Conservation (phyloP, 2,113 vertebrate species). For the Lamprotornis superbus region DNA sequence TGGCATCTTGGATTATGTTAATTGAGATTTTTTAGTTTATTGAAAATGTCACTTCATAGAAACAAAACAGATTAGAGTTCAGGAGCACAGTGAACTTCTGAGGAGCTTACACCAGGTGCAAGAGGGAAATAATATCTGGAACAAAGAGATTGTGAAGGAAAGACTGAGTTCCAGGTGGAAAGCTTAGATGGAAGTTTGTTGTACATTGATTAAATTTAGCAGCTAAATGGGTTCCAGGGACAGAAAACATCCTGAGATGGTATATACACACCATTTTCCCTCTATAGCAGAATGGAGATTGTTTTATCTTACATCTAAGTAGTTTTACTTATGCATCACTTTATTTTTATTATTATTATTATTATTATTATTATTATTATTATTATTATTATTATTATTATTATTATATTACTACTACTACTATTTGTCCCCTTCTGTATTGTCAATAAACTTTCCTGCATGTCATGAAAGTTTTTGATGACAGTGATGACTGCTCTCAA, state of each 20-base stretch:
- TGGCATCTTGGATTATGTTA: slow-evolving; percentile 41
- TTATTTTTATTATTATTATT: too few relatives aligned
- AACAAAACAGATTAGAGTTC: not conserved
- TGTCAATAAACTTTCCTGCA: not conserved
- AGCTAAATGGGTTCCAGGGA: not conserved
- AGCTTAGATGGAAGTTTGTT: not conserved
- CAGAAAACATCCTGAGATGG: not conserved
- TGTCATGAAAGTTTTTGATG: not conserved
- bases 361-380: too few relatives aligned
- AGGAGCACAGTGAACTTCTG: not conserved
- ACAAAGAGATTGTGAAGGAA: not conserved
- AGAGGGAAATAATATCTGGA: not conserved
- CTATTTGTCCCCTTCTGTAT: not conserved
- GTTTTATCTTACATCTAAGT: not conserved
- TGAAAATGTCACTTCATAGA: slow-evolving; percentile 21
- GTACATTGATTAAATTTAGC: not conserved
- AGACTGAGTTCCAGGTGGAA: not conserved
- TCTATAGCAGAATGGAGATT: not conserved
- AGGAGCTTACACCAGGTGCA: not conserved
- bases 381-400: not conserved
- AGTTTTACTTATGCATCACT: fast-evolving
- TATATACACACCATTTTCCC: not conserved
- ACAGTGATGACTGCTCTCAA: not conserved
- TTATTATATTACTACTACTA: not conserved
- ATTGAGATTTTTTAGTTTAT: slow-evolving; percentile 37